Base-by-base conservation (phyloP, 2,113 vertebrate species). In the Malaclemys terrapin region DNA sequence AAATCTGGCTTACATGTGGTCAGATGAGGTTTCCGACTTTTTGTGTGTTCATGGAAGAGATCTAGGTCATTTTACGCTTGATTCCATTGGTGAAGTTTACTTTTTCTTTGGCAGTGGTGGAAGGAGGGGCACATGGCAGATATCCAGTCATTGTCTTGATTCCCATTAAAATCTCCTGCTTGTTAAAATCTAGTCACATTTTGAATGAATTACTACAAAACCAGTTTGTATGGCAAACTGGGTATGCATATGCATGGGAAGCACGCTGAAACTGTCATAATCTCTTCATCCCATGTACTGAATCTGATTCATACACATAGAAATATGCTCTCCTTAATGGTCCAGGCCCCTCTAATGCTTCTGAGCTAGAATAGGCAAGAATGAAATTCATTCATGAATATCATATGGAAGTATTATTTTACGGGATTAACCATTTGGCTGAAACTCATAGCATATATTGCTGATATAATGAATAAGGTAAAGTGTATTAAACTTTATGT, bases 1-100 rank as follows among this genome's bases (percentile, higher is more conserved):
- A 95, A 49, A 84, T 91, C 82, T 84, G 84, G 27, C 83, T 96
- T 97, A 89, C 42, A 56, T 6, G 13, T 81, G 2, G 42, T 92
- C 84, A 57, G 65, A 80, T 65, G 38, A 89, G 49, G n/a, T 88
- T 54, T 94, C 91, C 85, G 50, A 89, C 79, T 92, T 91, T 82
- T 83, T 10, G 16, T 75, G 38, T 9, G 29, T 75, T 47, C 47
- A 75, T 84, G 89, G 88, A 80, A 90, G 14, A 50, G 29, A 57
- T 56, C 65, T 91, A 89, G 81, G 62, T 54, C 65, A 59, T 59
- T 50, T 2, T 6, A 89, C 6, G 83, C n/a, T 54, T 56, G 49
- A 94, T 57, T 83, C 75, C 89, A 38, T 82, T 35, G 10, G 75
- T 1, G 9, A 85, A 85, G 5, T 45, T 89, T 91, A 78, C 83